Evolutionary conservation across 1,140 invertebrate species (phyloP).

Genomic region (Caenorhabditis inopinata): DNA sequence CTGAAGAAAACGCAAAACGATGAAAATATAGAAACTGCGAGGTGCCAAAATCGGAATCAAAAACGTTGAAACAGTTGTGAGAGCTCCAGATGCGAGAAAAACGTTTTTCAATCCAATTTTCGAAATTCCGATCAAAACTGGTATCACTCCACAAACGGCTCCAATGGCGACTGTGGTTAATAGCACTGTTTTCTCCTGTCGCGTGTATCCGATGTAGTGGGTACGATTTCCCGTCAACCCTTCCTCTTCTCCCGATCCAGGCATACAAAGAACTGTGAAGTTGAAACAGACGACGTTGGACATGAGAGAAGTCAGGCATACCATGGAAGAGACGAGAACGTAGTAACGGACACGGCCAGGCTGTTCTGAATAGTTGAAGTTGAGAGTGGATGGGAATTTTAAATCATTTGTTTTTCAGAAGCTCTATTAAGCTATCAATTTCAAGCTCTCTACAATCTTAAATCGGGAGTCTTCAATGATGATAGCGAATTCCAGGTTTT

Average conservation of each 20-base stretch:
- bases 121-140: slow-evolving; percentile 59
- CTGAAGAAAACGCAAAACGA: not conserved
- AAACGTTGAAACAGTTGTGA: slow-evolving; percentile 57
- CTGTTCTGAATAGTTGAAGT: not conserved
- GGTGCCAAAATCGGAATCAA: slow-evolving; percentile 3
- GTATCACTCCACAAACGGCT: slow-evolving; percentile 60
- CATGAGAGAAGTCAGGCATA: slow-evolving; percentile 63
- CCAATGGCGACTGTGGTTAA: slow-evolving; percentile 64
- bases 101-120: slow-evolving; percentile 58
- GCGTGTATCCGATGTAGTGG: slow-evolving; percentile 57
- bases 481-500: no score
- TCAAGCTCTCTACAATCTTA: no score
- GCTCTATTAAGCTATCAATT: no score
- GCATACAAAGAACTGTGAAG: slow-evolving; percentile 65
- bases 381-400: no score
- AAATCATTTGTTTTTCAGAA: no score
- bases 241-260: slow-evolving; percentile 37
- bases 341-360: slow-evolving; percentile 54
- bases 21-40: not conserved
- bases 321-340: slow-evolving; percentile 60
- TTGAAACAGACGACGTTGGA: slow-evolving; percentile 65
- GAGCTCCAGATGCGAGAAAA: slow-evolving; percentile 50
- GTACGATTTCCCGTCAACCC: slow-evolving; percentile 44
- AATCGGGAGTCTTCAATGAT: no score
- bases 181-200: slow-evolving; percentile 56